Evolutionary conservation across 1,140 invertebrate genomes (phyloP).

Genomic region (Pogonognathellus flavescens): DNA sequence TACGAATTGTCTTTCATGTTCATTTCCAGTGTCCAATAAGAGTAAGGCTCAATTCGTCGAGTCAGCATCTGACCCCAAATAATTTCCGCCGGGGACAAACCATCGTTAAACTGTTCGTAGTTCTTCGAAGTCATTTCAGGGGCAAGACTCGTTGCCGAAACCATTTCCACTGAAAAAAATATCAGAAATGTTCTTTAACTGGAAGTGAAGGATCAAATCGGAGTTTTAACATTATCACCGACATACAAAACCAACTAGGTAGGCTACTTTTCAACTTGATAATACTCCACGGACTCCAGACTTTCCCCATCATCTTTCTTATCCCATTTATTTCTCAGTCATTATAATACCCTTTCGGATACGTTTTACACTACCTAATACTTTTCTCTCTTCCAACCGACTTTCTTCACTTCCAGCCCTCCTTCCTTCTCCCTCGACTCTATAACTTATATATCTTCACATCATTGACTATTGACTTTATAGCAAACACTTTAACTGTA

Average conservation of each 20-base stretch:
- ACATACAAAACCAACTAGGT: too few species aligned
- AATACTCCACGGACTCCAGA: too few species aligned
- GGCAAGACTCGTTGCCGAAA: conserved; percentile 65
- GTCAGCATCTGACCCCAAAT: conserved; percentile 63
- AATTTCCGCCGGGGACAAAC: conserved; percentile 62
- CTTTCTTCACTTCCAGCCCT: neutral
- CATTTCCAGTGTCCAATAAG: conserved; percentile 66
- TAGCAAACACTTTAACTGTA: too few species aligned
- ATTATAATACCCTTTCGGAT: conserved; percentile 15
- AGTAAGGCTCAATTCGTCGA: conserved; percentile 65
- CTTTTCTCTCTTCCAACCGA: neutral
- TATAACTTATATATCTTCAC: neutral
- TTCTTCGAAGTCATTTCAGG: conserved; percentile 64
- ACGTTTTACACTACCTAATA: neutral
- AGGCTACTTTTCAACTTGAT: too few species aligned
- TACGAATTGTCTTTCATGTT: conserved; percentile 61
- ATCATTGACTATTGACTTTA: too few species aligned
- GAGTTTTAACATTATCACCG: too few species aligned
- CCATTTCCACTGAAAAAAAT: conserved; percentile 63
- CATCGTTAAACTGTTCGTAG: conserved; percentile 59
- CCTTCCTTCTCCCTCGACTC: neutral
- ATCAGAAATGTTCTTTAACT: neutral
- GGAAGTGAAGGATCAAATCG: too few species aligned
- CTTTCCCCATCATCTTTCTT: neutral
- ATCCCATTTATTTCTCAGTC: conserved; percentile 33